phyloP scores from a whole-genome alignment of 2,888 invertebrate species.

The Leptinotarsa rubiginosa region DNA sequence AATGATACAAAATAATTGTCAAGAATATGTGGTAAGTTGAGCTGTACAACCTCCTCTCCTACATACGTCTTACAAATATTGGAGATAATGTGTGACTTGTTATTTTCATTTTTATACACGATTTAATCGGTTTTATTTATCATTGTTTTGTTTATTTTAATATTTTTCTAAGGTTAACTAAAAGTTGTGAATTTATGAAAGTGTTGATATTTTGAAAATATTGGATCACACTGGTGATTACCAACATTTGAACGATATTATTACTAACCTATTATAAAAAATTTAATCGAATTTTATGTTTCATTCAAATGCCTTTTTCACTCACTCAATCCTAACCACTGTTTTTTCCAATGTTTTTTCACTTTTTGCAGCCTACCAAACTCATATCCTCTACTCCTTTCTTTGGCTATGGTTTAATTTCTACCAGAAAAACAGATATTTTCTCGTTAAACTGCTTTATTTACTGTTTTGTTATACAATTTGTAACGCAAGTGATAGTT shows the following conservation, averaged over 20 bases:
- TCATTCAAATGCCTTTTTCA: not conserved
- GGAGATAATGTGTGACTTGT: slow-evolving; percentile 8
- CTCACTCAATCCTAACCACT: not conserved
- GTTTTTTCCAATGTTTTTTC: too few relatives aligned
- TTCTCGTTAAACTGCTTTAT: too few relatives aligned
- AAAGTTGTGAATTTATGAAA: slow-evolving; percentile 8
- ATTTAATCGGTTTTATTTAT: slow-evolving; percentile 17
- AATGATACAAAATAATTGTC: not conserved
- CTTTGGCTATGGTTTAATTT: too few relatives aligned
- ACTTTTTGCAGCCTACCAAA: too few relatives aligned
- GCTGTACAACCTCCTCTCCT: not conserved
- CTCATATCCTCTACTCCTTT: too few relatives aligned
- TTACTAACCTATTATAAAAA: slow-evolving; percentile 16
- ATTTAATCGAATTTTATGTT: not conserved
- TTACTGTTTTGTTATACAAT: too few relatives aligned
- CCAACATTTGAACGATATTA: not conserved
- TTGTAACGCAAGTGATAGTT: too few relatives aligned
- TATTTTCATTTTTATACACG: slow-evolving; percentile 4
- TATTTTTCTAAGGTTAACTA: slow-evolving; percentile 27
- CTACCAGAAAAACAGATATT: too few relatives aligned
- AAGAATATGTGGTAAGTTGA: not conserved
- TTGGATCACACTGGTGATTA: not conserved
- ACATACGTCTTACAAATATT: not conserved
- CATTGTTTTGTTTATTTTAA: slow-evolving; percentile 27
- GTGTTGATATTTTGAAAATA: slow-evolving; percentile 19